Evolutionary conservation across 2,888 invertebrate species (phyloP).

Genomic region (Malthinus seriepunctatus): DNA sequence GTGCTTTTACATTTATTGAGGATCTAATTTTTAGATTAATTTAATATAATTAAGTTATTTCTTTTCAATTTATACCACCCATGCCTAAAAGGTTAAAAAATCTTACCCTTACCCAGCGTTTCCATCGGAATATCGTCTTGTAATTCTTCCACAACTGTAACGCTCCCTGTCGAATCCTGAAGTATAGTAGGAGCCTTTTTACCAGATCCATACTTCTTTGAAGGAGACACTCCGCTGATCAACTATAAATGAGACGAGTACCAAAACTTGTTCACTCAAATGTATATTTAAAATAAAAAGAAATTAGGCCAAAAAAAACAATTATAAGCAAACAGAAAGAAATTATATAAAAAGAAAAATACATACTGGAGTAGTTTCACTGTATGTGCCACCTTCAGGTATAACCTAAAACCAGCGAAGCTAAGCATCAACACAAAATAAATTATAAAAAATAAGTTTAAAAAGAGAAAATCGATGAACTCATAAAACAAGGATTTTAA

Average conservation of each 20-base stretch:
- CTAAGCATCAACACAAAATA: constrained; percentile 53
- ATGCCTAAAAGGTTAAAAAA: constrained; percentile 17
- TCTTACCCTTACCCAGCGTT: constrained; percentile 55
- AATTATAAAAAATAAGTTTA: neutral
- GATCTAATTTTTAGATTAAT: too few species aligned
- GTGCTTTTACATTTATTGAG: too few species aligned
- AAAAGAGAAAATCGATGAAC: neutral
- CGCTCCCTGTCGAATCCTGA: constrained; percentile 53
- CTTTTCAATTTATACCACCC: neutral
- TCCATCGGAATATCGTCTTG: constrained; percentile 56
- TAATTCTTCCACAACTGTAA: constrained; percentile 48
- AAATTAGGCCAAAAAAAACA: constrained; percentile 40
- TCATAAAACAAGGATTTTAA: too few species aligned
- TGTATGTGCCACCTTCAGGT: constrained; percentile 54
- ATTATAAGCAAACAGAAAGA: constrained; percentile 25
- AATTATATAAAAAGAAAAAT: constrained; percentile 52
- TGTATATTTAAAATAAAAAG: constrained; percentile 1
- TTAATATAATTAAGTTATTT: neutral
- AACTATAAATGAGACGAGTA: constrained; percentile 54
- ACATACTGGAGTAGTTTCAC: constrained; percentile 75
- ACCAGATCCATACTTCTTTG: constrained; percentile 49
- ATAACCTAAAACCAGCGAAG: constrained; percentile 47
- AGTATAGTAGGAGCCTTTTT: constrained; percentile 41
- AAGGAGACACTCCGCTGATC: constrained; percentile 62
- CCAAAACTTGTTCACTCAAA: neutral